These are phyloP conservation scores for Hydrocynus forskahlii DNA, from an alignment of 2,797 vertebrate genomes.

Conservation along the genomic window DNA sequence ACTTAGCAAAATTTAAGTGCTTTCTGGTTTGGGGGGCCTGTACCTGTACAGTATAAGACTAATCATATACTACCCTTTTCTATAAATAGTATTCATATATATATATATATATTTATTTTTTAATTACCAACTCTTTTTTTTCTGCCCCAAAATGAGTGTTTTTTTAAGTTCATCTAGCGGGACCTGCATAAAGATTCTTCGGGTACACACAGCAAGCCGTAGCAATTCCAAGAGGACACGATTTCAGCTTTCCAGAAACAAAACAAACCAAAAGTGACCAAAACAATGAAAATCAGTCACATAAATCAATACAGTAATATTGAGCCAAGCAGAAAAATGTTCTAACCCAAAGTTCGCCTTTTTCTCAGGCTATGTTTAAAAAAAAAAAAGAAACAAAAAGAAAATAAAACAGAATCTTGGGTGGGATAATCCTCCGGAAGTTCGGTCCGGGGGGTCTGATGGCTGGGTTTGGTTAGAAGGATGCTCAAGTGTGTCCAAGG, in stretches of 20 bases:
- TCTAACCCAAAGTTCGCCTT: slow-evolving; percentile 56
- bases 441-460: slow-evolving; percentile 46
- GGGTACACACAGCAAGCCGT: slow-evolving; percentile 70
- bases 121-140: not conserved
- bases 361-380: slow-evolving; percentile 56
- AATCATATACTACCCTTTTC: not conserved
- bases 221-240: slow-evolving; percentile 67
- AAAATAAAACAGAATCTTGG: not conserved
- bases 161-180: not conserved
- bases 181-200: slow-evolving; percentile 33
- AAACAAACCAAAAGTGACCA: slow-evolving; percentile 51
- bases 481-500: slow-evolving; percentile 69
- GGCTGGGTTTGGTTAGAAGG: slow-evolving; percentile 63
- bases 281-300: slow-evolving; percentile 60
- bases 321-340: slow-evolving; percentile 69
- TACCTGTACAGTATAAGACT: slow-evolving; percentile 69
- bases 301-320: slow-evolving; percentile 68
- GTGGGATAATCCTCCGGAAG: slow-evolving; percentile 49
- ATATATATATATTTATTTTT: no score
- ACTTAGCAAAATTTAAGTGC: slow-evolving; percentile 69
- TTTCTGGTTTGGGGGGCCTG: slow-evolving; percentile 62
- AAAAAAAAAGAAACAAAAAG: slow-evolving; percentile 35
- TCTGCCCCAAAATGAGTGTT: not conserved
- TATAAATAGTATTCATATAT: not conserved
- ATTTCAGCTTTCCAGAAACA: slow-evolving; percentile 60